Evolutionary conservation across 2,113 vertebrate genomes (phyloP), one percentile per base, ranked within the genome.

Genomic region (Chaenocephalus aceratus): DNA sequence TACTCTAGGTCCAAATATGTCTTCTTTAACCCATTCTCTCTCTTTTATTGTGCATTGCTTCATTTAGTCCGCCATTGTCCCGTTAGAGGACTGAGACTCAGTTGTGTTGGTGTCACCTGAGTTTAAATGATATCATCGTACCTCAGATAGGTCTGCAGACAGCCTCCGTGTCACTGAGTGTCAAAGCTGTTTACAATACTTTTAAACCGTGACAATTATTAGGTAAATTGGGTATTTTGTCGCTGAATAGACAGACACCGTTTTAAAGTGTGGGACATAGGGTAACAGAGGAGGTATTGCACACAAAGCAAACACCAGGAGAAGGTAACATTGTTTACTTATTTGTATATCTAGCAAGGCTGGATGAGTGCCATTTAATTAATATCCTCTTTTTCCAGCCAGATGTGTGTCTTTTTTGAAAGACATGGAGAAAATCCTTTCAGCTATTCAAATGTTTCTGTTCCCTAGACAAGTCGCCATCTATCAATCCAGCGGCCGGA

Each of bases 121-220:
- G 63, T 49, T 81, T 26, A 69, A 14, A 75, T 75, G 44, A 75
- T 59, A 8, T 72, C 68, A 58, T 10, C 6, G 16, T 64, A 12
- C 16, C 21, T 3, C 12, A 23, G n/a, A 26, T 3, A 9, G 9
- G 14, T 18, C 26, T 34, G 15, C 56, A 30, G 6, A 12, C 45
- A 60, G 69, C 41, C 60, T 46, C 30, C 34, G 56, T 12, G 3
- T 51, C 54, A 8, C 23, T 23, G 21, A 1, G 64, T 13, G 36
- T n/a, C 16, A 16, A 13, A 9, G 11, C 16, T 65, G 8, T 34
- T 48, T 13, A 18, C 15, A n/a, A 52, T 9, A 10, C 30, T 36
- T 36, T 72, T 26, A 9, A 23, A 18, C 14, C 9, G 34, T 0
- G 5, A 6, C 4, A 14, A 10, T 5, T 0, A 21, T 2, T 9